phyloP scores from a whole-genome alignment of 2,888 invertebrate species.

The Tupiocoris notatus region DNA sequence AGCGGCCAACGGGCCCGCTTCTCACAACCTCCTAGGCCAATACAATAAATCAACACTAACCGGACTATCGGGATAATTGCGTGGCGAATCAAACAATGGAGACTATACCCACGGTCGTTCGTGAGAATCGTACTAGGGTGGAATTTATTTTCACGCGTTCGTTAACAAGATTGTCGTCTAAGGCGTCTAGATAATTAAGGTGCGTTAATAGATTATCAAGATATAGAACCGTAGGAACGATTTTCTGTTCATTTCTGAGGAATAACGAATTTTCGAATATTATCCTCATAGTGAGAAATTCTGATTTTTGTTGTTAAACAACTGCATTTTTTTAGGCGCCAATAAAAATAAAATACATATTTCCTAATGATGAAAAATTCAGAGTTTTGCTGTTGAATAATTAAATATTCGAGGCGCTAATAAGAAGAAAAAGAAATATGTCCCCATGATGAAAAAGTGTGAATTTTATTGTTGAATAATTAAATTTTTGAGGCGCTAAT shows the following conservation, averaged over 20 bases:
- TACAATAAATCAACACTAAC: background rate
- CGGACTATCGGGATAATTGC: background rate
- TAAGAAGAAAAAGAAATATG: background rate
- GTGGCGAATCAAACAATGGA: background rate
- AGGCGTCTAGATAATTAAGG: background rate
- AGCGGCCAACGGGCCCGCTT: background rate
- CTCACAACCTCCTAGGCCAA: background rate
- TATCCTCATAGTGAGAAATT: too few species aligned
- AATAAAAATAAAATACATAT: too few species aligned
- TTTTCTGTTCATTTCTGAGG: too few species aligned
- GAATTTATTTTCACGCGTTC: background rate
- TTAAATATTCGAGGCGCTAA: background rate
- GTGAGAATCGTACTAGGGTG: background rate
- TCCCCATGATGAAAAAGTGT: background rate
- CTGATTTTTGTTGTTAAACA: too few species aligned
- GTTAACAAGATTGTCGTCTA: background rate
- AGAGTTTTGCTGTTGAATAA: too few species aligned
- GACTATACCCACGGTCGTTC: background rate
- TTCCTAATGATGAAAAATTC: too few species aligned
- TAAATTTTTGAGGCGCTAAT: too few species aligned
- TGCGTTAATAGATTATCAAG: background rate
- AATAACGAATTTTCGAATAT: too few species aligned
- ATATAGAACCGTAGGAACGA: too few species aligned
- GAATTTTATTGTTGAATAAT: too few species aligned
- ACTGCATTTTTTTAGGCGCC: too few species aligned